Conservation (phyloP, 2,113 vertebrate species). For the Eptatretus burgeri region DNA sequence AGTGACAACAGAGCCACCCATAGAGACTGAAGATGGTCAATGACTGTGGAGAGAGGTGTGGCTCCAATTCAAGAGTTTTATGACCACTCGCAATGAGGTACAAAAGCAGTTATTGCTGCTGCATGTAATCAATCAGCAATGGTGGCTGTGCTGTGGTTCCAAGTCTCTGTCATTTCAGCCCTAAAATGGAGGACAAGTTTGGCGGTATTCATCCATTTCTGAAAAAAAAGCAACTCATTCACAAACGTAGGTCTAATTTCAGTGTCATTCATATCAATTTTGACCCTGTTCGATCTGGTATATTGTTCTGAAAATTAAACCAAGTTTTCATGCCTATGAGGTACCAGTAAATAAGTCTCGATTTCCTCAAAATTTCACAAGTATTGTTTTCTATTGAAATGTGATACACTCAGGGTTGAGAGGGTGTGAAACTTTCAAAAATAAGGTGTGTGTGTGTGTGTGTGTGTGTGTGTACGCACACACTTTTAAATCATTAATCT, state of each 20-base stretch:
- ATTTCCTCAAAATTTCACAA: not conserved
- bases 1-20: constrained; percentile 4
- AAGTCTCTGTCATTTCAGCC: not conserved
- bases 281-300: not conserved
- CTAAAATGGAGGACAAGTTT: not conserved
- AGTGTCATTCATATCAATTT: not conserved
- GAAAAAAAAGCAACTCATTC: not conserved
- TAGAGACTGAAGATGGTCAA: constrained; percentile 1
- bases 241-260: not conserved
- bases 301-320: not conserved
- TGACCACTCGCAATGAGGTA: constrained; percentile 7
- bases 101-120: constrained; percentile 3
- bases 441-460: too few relatives aligned
- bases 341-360: not conserved
- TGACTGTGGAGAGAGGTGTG: constrained; percentile 1
- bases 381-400: not conserved
- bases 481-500: too few relatives aligned
- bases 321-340: not conserved
- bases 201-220: not conserved
- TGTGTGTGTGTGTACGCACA: too few relatives aligned
- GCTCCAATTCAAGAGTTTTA: constrained; percentile 7
- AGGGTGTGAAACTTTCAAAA: not conserved
- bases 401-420: not conserved
- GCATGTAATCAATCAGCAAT: not conserved
- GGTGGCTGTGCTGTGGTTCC: not conserved